Evolutionary conservation across 2,797 vertebrate species (phyloP).

Genomic region (Melopsittacus undulatus): DNA sequence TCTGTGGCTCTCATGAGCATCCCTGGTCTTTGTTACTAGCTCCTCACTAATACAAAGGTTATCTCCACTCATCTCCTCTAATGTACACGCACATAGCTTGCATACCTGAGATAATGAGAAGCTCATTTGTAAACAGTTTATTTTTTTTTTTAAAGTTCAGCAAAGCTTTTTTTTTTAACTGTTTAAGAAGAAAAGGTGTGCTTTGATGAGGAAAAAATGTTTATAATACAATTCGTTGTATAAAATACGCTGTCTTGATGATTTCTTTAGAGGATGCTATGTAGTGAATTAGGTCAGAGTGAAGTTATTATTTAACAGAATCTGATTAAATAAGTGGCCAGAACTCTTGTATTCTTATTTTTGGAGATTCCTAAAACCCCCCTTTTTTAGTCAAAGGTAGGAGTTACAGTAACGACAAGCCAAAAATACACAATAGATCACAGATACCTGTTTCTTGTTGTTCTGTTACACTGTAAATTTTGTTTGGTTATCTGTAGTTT

Average conservation of each 20-base stretch:
- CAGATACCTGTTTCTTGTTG: background rate
- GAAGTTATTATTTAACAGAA: background rate
- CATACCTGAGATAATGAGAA: conserved; percentile 59
- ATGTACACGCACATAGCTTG: conserved; percentile 30
- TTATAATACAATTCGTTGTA: background rate
- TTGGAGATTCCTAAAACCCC: background rate
- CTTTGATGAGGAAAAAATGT: background rate
- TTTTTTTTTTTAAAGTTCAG: background rate
- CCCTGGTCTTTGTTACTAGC: background rate
- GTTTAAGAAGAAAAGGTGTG: background rate
- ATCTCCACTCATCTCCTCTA: conserved; percentile 35
- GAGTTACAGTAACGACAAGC: background rate
- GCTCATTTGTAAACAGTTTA: conserved; percentile 7
- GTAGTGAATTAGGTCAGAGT: background rate
- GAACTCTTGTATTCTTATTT: background rate
- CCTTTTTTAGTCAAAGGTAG: background rate
- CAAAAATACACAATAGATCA: background rate
- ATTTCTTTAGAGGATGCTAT: background rate
- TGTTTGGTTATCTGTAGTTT: background rate
- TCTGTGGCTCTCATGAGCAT: background rate
- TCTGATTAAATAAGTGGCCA: background rate
- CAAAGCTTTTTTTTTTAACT: background rate
- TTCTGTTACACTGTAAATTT: background rate
- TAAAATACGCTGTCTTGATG: background rate
- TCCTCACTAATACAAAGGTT: conserved; percentile 37